These are phyloP conservation scores for Polyergus mexicanus DNA, from an alignment of 1,140 invertebrate genomes.

Conservation along the genomic window DNA sequence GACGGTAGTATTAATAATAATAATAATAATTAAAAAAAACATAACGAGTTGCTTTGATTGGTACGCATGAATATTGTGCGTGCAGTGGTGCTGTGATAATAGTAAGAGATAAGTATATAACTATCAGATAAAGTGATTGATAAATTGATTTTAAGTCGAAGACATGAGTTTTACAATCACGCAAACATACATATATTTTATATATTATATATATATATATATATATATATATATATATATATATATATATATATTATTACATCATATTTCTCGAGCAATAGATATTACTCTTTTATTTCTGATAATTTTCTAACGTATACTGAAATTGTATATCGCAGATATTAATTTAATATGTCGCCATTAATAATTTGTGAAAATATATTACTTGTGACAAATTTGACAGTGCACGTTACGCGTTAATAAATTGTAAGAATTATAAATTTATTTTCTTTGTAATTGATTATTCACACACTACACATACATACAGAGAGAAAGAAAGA, in stretches of 20 bases:
- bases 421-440: no score
- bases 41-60: not conserved
- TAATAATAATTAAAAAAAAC: not conserved
- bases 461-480: no score
- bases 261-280: not conserved
- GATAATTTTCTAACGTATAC: not conserved
- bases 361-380: no score
- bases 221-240: no score
- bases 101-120: conserved; percentile 59
- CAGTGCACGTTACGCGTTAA: no score
- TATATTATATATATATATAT: no score
- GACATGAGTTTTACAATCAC: not conserved
- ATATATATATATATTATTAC: not conserved
- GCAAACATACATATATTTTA: not conserved
- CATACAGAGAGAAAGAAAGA: no score
- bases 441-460: no score
- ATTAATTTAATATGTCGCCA: no score
- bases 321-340: no score
- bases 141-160: not conserved
- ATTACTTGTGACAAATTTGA: no score
- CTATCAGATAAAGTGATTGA: conserved; percentile 54
- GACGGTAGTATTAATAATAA: not conserved
- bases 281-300: no score
- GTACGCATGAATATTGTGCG: not conserved
- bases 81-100: conserved; percentile 22